phyloP scores from a whole-genome alignment of 2,797 vertebrate genomes.

The Hippocampus kuda region DNA sequence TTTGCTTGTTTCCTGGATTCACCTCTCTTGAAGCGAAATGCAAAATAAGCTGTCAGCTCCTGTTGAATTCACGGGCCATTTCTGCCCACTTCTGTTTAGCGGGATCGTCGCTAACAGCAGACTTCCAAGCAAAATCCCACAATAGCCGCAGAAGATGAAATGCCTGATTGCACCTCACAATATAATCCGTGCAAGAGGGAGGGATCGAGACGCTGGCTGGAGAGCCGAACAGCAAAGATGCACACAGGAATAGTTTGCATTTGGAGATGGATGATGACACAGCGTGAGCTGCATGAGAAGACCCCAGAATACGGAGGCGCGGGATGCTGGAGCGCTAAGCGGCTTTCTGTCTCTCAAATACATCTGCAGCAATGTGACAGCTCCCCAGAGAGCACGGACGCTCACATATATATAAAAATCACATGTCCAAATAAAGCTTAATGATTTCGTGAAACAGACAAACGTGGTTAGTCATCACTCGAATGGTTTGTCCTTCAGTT shows the following conservation, averaged over 20 bases:
- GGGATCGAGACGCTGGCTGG: neutral
- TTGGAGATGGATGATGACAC: conserved; percentile 21
- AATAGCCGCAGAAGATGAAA: conserved; percentile 12
- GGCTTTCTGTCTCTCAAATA: conserved; percentile 26
- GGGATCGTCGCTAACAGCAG: conserved; percentile 9
- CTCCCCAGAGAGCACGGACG: conserved; percentile 4
- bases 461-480: conserved; percentile 22
- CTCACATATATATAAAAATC: too few relatives aligned
- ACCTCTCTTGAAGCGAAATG: conserved; percentile 15
- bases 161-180: conserved; percentile 11
- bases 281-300: conserved; percentile 19
- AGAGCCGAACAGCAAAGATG: conserved; percentile 16
- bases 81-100: conserved; percentile 8
- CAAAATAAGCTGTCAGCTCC: conserved; percentile 19
- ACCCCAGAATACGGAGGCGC: conserved; percentile 6
- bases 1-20: conserved; percentile 13
- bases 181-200: conserved; percentile 46
- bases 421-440: conserved; percentile 14
- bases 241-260: conserved; percentile 12
- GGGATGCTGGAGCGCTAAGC: conserved; percentile 8
- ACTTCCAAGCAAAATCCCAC: conserved; percentile 9
- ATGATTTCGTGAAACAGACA: conserved; percentile 23
- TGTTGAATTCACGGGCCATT: conserved; percentile 16
- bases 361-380: conserved; percentile 7
- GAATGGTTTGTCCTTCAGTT: conserved; percentile 37